A percentile compares a stretch with the other conserved stretches of the same genome.
These are phyloP conservation scores for Drosophila sordidapex DNA, from an alignment of 2,888 invertebrate genomes.

Conservation along the genomic window DNA sequence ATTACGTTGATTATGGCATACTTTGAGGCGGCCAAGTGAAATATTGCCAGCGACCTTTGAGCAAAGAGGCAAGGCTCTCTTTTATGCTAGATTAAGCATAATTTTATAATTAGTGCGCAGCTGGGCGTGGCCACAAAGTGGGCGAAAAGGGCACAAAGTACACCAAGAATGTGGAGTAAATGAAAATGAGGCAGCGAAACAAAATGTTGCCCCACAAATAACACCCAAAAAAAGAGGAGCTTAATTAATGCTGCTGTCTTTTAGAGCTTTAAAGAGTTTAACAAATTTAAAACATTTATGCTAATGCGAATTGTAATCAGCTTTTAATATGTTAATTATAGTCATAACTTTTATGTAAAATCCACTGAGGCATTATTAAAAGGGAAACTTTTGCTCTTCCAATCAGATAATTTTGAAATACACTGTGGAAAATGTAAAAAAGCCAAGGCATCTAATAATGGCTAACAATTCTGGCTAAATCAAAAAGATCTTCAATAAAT, in stretches of 20 bases:
- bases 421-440: neutral
- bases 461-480: neutral
- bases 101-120: constrained; percentile 66
- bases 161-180: constrained; percentile 13
- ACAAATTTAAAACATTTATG: constrained; percentile 10
- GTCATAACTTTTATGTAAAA: neutral
- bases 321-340: constrained; percentile 10
- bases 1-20: constrained; percentile 59
- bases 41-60: constrained; percentile 61
- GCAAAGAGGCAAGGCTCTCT: constrained; percentile 7
- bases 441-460: neutral
- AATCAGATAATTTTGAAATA: neutral
- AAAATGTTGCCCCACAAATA: constrained; percentile 15
- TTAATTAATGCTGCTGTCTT: constrained; percentile 20
- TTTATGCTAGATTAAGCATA: constrained; percentile 73
- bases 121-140: constrained; percentile 24
- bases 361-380: neutral
- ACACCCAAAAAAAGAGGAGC: constrained; percentile 7
- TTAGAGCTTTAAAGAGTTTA: constrained; percentile 18
- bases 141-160: neutral
- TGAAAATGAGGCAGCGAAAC: constrained; percentile 26
- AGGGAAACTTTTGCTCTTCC: neutral
- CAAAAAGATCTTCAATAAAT: neutral
- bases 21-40: constrained; percentile 56
- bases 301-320: constrained; percentile 17